Base-by-base conservation (phyloP, 2,797 vertebrate species). In the Cyprinella venusta region DNA sequence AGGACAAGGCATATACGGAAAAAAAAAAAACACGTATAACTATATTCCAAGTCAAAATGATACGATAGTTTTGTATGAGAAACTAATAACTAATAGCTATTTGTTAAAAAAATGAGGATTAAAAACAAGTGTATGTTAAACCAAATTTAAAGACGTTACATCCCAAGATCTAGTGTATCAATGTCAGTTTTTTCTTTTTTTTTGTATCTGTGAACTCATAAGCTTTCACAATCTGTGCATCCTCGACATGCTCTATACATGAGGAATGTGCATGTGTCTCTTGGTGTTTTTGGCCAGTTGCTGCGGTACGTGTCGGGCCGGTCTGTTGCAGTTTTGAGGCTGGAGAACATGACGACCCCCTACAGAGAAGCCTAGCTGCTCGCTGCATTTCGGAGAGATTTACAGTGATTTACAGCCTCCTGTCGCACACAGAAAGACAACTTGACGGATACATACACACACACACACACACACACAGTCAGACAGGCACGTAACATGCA, bases 381-480 rank as follows among this genome's bases (percentile, higher is more conserved):
- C 68, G 79, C 87, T 86, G 86, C 86, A 84, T 85, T 87, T 84
- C 65, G 77, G 74, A 84, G 69, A 86, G 77, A 87, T 83, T 83
- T 74, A 52, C 78, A 87, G 75, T 87, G 89, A 88, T 87, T 84
- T 84, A 87, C 82, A 78, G 85, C 84, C 48, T 65, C 85, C 77
- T 74, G 67, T 89, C 85, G 67, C 68, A 81, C 69, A 56, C 82
- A 83, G 50, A 63, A 82, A 87, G 75, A 85, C 48, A 87, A 82
- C 61, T 67, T 65, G 61, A 82, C 80, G 63, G 42, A 75, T 50
- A 80, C 18, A 52, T 77, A 84, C 59, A 42, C 56, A 83, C 64
- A 59, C 59, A 77, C 18, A 52, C 83, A 84, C 59, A 42, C 56
- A 83, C 64, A 59, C 59, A 77, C 38, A 69, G 16, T 69, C 78